These are phyloP conservation scores for Hydrophis major DNA, from an alignment of 2,797 vertebrate genomes.

Conservation along the genomic window DNA sequence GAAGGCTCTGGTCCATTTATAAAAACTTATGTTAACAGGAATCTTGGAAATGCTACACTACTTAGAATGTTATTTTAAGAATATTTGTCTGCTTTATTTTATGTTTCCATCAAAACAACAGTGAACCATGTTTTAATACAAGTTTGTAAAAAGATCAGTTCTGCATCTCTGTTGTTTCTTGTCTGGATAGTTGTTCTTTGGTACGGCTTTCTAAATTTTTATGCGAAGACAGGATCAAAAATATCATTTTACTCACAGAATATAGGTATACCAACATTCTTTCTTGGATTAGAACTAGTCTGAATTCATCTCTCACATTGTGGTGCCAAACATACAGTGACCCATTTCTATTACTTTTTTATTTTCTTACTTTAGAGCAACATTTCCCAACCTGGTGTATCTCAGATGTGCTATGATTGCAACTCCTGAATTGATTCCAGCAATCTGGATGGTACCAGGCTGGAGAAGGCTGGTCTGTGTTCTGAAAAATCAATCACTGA, in stretches of 20 bases:
- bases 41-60: neutral
- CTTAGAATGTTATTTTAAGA: neutral
- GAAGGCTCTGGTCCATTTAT: neutral
- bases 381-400: neutral
- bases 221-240: neutral
- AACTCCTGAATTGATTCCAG: neutral
- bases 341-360: neutral
- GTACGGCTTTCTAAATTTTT: fast-evolving
- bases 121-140: neutral
- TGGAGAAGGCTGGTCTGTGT: neutral
- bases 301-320: neutral
- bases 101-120: neutral
- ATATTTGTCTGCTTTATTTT: neutral
- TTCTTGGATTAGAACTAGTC: fast-evolving
- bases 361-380: neutral
- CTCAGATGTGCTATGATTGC: neutral
- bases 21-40: neutral
- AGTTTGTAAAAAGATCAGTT: neutral
- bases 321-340: neutral
- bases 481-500: neutral
- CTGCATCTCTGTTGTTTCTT: neutral
- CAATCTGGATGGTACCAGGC: neutral
- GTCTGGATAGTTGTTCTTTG: fast-evolving
- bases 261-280: fast-evolving
- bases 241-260: neutral